Base-by-base conservation (phyloP, 92 coral and sea anemone genomes). In the Phenganax stokvisi region DNA sequence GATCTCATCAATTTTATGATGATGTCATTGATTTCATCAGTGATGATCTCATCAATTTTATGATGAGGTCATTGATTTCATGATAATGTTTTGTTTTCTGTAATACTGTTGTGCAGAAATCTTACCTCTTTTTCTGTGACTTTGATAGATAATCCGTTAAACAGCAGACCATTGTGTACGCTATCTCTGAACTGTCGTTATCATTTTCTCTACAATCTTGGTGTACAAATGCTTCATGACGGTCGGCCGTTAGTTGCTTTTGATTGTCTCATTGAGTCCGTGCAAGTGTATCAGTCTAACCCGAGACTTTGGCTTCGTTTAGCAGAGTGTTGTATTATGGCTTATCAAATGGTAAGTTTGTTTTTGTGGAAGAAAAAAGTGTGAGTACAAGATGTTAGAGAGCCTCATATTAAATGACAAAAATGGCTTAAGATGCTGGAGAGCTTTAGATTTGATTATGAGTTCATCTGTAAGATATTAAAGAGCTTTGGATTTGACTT, bases 221-320 rank as follows among this genome's bases (percentile, higher is more conserved):
- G 99, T 29, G 91, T 96, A 10, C 99, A 96, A 88, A 81, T 96
- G 72, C 81, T 96, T 62, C 92, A 92, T 75, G 90, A 92, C 57
- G 97, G 97, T 11, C 87, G 99, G 80, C 97, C 99, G 12, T 85
- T 87, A 37, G 89, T 85, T 12, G 97, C 99, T 27, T 96, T 96
- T 87, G 99, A 96, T 65, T 96, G 99, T 73, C 85, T 96, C 79
- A 92, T 96, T 66, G 97, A 96, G 77, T 91, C 92, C 29, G 90
- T 96, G 20, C 99, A 96, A 85, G 91, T 85, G 56, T 96, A 96
- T 56, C 99, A 96, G 72, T 85, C 97, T 8, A 96, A 96, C 83
- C 97, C 96, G 51, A 89, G 99, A 54, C 88, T 96, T n/a, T 96
- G 99, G 99, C 85, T 96, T 10, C 87, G 99, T 71, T 87, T 96